These are phyloP conservation scores for Cenopis cana DNA, from an alignment of 2,888 invertebrate genomes.

Conservation along the genomic window DNA sequence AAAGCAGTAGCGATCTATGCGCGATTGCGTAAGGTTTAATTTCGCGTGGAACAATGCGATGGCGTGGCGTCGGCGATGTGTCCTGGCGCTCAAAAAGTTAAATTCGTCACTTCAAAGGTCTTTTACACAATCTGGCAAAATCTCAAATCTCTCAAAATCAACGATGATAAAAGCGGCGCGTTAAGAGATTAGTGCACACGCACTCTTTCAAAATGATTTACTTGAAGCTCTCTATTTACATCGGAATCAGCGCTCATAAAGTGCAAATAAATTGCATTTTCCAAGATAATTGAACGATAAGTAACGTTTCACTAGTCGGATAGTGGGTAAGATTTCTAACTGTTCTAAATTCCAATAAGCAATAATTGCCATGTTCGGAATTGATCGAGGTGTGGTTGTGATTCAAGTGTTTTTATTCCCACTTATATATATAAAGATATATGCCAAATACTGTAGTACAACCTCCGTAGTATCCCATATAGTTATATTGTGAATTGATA, in stretches of 20 bases:
- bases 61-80: too few relatives aligned
- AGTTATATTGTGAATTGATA: too few relatives aligned
- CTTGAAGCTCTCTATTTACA: not conserved
- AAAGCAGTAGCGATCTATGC: too few relatives aligned
- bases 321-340: not conserved
- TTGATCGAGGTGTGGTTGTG: constrained; percentile 25
- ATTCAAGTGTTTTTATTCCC: not conserved
- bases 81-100: too few relatives aligned
- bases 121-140: not conserved
- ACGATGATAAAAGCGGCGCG: not conserved
- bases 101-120: not conserved
- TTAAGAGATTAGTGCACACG: not conserved
- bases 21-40: too few relatives aligned
- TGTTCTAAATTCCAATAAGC: constrained; percentile 22
- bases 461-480: not conserved
- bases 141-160: too few relatives aligned
- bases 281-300: not conserved
- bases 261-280: not conserved
- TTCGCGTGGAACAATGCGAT: too few relatives aligned
- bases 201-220: not conserved
- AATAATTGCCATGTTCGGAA: constrained; percentile 27
- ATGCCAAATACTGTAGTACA: constrained; percentile 19
- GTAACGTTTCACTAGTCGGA: not conserved
- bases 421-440: not conserved
- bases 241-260: not conserved